Evolutionary conservation across 2,797 vertebrate species (phyloP), one percentile per base, ranked within the genome.

Genomic region (Bradypodion pumilum): DNA sequence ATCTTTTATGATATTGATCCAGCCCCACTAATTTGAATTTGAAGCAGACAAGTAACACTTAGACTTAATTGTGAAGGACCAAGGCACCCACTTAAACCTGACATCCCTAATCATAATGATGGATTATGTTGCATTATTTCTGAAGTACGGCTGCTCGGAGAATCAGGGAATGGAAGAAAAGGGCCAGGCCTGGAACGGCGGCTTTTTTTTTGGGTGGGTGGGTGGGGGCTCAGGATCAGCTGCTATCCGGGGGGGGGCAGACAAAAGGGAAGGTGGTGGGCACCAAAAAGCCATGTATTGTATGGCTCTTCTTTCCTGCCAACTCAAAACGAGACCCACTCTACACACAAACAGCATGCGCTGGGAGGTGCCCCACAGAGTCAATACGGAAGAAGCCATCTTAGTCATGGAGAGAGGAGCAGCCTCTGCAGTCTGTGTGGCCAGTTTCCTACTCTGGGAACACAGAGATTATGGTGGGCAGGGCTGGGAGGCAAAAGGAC

Each of bases 21-120:
- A 46, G 73, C 82, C 65, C 56, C 23, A 35, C 66, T 66, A 73
- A 87, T 77, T 80, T 81, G 74, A 84, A 87, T 81, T 44, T 84
- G 78, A 87, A 66, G 78, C 78, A 77, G 82, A 84, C 66, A 72
- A 87, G 86, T 76, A 77, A 81, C 82, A 81, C 86, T 87, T 87
- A 87, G 82, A 8, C 73, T 76, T 87, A 84, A 87, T 84, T 81
- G 86, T 81, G 73, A 77, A 84, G 86, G 82, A 66, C 56, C 73
- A 77, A n/a, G 46, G 82, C 63, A 7, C 46, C 78, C 82, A 84
- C 86, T 87, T 87, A 84, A 87, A 32, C 73, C 82, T 46, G 73
- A 80, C 82, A 77, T 77, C 74, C 73, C 73, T 81, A 84, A 87
- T 84, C 82, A 77, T 84, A 84, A 84, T 84, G 86, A 87, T 87